A percentile compares a stretch with the other conserved stretches of the same genome.
phyloP scores from a whole-genome alignment of 2,797 vertebrate genomes.

The Chrosomus eos region DNA sequence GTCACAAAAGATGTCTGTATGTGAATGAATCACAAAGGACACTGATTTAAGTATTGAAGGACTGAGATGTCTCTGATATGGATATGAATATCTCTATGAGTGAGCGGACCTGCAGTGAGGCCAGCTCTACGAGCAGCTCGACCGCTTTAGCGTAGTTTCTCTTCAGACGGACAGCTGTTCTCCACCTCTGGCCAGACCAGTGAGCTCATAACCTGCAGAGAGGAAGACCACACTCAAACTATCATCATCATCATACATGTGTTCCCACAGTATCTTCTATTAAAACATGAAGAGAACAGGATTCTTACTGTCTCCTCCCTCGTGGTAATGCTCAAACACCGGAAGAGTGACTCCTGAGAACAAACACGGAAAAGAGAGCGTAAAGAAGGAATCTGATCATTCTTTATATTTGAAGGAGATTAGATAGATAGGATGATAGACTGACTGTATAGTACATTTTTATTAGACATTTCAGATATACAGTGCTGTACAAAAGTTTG shows the following conservation, averaged over 20 bases:
- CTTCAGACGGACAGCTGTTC: conserved; percentile 98
- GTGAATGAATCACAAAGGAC: background rate
- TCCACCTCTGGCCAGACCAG: conserved; percentile 95
- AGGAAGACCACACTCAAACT: no score
- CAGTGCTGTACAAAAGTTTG: no score
- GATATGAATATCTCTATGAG: fast-evolving
- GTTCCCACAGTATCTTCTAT: no score
- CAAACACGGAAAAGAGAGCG: background rate
- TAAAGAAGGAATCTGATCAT: background rate
- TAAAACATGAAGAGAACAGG: background rate
- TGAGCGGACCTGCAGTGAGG: conserved; percentile 87
- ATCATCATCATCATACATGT: no score
- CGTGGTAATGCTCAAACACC: conserved; percentile 98
- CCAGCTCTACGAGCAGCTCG: conserved; percentile 95
- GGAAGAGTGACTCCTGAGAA: conserved; percentile 93
- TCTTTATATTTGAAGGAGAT: background rate
- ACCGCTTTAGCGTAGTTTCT: conserved; percentile 98
- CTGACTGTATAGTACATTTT: no score
- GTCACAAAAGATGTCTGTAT: conserved; percentile 97
- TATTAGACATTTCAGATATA: no score
- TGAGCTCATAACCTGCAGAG: conserved; percentile 94
- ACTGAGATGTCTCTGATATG: fast-evolving
- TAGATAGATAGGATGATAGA: background rate
- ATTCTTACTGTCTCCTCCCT: conserved; percentile 96
- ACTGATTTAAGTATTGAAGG: background rate